These are phyloP conservation scores for Anomalospiza imberbis DNA, from an alignment of 2,797 vertebrate genomes.

Conservation along the genomic window DNA sequence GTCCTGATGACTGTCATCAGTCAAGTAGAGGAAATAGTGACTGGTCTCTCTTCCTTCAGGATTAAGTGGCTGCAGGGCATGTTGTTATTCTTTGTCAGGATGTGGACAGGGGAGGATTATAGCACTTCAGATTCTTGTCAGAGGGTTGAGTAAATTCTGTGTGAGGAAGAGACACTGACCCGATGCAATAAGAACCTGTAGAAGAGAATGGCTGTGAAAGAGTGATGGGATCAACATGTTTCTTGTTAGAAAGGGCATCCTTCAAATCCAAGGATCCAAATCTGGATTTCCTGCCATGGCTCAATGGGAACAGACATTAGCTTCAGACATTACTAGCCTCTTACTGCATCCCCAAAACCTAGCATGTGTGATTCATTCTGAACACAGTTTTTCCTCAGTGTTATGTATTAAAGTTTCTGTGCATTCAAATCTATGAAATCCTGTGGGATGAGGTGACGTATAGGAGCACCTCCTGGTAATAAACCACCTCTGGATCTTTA, in stretches of 20 bases:
- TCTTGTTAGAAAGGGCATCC: background rate
- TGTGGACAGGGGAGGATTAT: background rate
- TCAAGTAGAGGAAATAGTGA: slow-evolving; percentile 18
- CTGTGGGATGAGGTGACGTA: background rate
- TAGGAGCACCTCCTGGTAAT: background rate
- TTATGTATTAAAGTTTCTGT: background rate
- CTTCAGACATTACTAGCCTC: background rate
- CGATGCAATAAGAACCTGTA: background rate
- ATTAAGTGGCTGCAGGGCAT: background rate
- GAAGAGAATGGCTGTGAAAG: background rate
- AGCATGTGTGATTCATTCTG: background rate
- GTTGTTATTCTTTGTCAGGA: background rate
- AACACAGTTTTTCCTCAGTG: background rate
- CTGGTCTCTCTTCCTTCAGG: background rate
- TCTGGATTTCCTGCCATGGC: background rate
- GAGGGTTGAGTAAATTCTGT: background rate
- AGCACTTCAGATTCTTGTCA: background rate
- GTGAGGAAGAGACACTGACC: background rate
- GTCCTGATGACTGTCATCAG: background rate
- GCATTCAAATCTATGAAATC: background rate
- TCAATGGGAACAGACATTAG: background rate
- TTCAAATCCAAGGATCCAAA: background rate
- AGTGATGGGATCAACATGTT: background rate
- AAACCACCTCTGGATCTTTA: background rate
- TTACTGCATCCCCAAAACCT: background rate